These are phyloP conservation scores for Characodon lateralis DNA, from an alignment of 2,797 vertebrate genomes.

Conservation along the genomic window DNA sequence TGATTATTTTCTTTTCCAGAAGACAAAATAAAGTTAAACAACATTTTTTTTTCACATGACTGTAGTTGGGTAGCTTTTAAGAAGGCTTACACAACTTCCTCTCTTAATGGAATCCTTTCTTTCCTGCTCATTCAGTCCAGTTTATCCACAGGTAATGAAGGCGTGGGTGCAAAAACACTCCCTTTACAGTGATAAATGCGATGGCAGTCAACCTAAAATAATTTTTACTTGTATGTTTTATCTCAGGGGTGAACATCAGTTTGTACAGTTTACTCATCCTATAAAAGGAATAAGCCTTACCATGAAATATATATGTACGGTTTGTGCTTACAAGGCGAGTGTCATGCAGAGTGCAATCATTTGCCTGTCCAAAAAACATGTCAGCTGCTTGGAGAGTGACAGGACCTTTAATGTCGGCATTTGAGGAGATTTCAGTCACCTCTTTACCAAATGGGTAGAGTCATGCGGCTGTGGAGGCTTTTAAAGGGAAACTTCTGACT, in stretches of 20 bases:
- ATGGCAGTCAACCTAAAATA: not conserved
- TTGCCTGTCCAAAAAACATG: constrained; percentile 48
- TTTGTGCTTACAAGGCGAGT: constrained; percentile 1
- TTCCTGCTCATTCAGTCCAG: not conserved
- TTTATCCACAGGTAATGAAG: not conserved
- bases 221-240: not conserved
- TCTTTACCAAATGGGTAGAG: constrained; percentile 43
- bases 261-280: not conserved
- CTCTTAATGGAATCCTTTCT: not conserved
- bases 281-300: not conserved
- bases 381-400: constrained; percentile 33
- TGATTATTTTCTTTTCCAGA: not conserved
- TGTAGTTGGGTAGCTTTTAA: not conserved
- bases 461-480: constrained; percentile 46
- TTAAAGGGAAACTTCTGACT: constrained; percentile 64
- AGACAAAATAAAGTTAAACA: not conserved
- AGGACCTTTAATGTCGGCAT: constrained; percentile 44
- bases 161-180: too few relatives aligned
- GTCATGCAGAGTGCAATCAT: constrained; percentile 40
- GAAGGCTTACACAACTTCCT: not conserved
- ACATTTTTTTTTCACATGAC: not conserved
- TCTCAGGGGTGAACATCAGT: not conserved
- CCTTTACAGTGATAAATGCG: not conserved
- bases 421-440: constrained; percentile 38
- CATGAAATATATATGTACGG: not conserved